Conservation (phyloP, 2,888 invertebrate genomes). For the Diloba caeruleocephala region DNA sequence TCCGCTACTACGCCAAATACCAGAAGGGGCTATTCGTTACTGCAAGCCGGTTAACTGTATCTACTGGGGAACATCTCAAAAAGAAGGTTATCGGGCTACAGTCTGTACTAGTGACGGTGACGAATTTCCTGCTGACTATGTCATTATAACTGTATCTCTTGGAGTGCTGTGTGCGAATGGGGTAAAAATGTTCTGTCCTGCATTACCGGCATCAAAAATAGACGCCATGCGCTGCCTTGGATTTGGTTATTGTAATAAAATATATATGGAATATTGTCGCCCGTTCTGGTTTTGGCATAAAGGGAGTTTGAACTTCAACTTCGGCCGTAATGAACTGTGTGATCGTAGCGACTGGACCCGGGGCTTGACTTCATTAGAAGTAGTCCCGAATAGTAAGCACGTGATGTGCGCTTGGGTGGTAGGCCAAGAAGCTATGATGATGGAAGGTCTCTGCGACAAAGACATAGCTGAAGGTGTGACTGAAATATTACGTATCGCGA, state of each 20-base stretch:
- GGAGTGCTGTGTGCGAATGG: slow-evolving; percentile 92
- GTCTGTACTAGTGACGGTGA: slow-evolving; percentile 92
- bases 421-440: slow-evolving; percentile 91
- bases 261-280: slow-evolving; percentile 92
- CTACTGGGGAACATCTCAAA: slow-evolving; percentile 90
- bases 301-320: slow-evolving; percentile 90
- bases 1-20: slow-evolving; percentile 90
- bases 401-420: slow-evolving; percentile 92
- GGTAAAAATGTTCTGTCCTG: slow-evolving; percentile 91
- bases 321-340: slow-evolving; percentile 86
- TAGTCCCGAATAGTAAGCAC: slow-evolving; percentile 91
- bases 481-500: slow-evolving; percentile 89
- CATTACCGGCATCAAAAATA: slow-evolving; percentile 91
- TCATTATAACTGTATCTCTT: slow-evolving; percentile 93
- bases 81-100: slow-evolving; percentile 80
- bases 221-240: slow-evolving; percentile 91
- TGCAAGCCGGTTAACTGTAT: slow-evolving; percentile 92
- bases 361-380: slow-evolving; percentile 91
- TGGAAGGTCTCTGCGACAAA: slow-evolving; percentile 91
- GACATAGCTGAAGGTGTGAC: slow-evolving; percentile 91
- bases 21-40: slow-evolving; percentile 90
- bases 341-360: slow-evolving; percentile 91
- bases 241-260: slow-evolving; percentile 93
- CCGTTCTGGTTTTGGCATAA: slow-evolving; percentile 93
- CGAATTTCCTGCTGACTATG: slow-evolving; percentile 93